Evolutionary conservation across 2,888 invertebrate species (phyloP), one percentile per base, ranked within the genome.

Genomic region (Dasypolia templi): DNA sequence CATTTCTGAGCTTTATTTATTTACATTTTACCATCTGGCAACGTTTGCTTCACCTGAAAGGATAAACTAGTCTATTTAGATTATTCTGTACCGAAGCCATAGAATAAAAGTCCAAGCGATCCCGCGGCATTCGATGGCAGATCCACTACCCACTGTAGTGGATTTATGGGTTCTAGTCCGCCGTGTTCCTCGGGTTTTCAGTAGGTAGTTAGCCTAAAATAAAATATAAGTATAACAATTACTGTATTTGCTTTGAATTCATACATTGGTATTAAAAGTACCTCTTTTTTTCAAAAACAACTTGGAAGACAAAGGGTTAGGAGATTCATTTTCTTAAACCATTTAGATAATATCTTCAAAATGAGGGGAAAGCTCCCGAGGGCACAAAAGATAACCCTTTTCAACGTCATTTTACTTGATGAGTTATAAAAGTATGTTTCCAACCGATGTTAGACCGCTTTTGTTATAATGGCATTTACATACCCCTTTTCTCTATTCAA

Each of bases 321-420:
- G 19, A 49, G 72, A 71, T 73, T 70, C 32, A 71, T 65, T 77
- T 75, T 67, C 67, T 81, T 61, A 64, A 76, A 72, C 67, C 72
- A 55, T 81, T 81, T 81, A 79, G 81, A 81, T 81, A 71, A 42
- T 64, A 83, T 81, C 84, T 77, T 56, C 55, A 65, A 65, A 84
- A 84, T 71, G 70, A 84, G 61, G 61, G 32, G 32, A 71, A 65
- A 68, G 29, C 68, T 77, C 61, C 46, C 56, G 58, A 72, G 58
- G 77, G 68, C 66, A 73, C 70, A 75, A 75, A 79, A 77, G 63
- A 75, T 75, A 75, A 75, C 75, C 70, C 65, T 68, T 63, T 75
- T 74, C 74, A 75, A 84, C 70, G 81, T 68, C 42, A 75, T 80
- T 84, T 81, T 74, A 42, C 69, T 79, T 83, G 62, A 84, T 85